Conservation (phyloP, 1,140 invertebrate genomes). For the Chlorops oryzae region DNA sequence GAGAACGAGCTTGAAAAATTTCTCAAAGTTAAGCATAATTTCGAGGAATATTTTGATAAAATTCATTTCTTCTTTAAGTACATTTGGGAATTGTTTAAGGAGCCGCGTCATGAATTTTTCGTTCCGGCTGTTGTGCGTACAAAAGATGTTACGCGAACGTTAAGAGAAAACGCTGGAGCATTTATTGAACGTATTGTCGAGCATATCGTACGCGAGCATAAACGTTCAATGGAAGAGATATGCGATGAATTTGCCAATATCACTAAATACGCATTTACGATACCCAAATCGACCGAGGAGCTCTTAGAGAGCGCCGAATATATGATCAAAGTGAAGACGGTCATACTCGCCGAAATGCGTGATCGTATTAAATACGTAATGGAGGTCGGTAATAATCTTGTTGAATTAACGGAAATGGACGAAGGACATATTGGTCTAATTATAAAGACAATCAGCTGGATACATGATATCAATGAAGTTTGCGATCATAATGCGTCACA, state of each 20-base stretch:
- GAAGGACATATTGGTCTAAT: conserved; percentile 62
- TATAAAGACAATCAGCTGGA: conserved; percentile 64
- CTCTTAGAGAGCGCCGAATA: conserved; percentile 64
- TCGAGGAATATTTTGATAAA: conserved; percentile 55
- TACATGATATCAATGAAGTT: conserved; percentile 63
- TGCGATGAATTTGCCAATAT: conserved; percentile 59
- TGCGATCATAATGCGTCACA: conserved; percentile 65
- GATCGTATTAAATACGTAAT: conserved; percentile 58
- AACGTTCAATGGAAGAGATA: conserved; percentile 56
- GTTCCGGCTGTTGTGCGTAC: conserved; percentile 52
- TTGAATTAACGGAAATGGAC: conserved; percentile 62
- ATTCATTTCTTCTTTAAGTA: conserved; percentile 56
- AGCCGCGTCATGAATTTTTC: conserved; percentile 60
- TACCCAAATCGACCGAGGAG: conserved; percentile 64
- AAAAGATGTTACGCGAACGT: conserved; percentile 47
- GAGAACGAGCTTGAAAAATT: conserved; percentile 29
- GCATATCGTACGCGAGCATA: conserved; percentile 50
- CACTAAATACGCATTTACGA: conserved; percentile 53
- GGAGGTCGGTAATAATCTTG: conserved; percentile 57
- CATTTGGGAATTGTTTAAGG: conserved; percentile 54
- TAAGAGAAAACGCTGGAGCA: conserved; percentile 48
- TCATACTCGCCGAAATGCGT: conserved; percentile 55
- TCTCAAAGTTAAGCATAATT: conserved; percentile 49
- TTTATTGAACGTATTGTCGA: conserved; percentile 51
- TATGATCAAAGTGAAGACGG: conserved; percentile 58